These are phyloP conservation scores for Pediacus dermestoides DNA, from an alignment of 2,888 invertebrate species.

Conservation along the genomic window DNA sequence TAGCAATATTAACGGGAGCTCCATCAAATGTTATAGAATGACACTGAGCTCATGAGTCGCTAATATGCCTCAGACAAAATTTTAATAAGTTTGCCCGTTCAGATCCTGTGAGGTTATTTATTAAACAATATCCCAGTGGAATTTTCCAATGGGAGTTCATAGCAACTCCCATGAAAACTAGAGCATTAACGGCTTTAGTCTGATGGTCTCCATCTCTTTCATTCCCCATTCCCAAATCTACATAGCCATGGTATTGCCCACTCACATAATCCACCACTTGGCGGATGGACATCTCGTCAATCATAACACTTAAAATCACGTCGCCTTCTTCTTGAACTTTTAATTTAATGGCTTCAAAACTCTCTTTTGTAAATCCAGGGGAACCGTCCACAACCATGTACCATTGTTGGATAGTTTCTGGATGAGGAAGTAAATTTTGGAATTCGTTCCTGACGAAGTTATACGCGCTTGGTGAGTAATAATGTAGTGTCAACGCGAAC, in stretches of 20 bases:
- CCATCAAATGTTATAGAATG: slow-evolving; percentile 26
- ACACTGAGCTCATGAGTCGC: no score
- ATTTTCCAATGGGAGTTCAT: slow-evolving; percentile 1
- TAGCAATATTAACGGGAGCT: slow-evolving; percentile 18
- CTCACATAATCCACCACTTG: neutral
- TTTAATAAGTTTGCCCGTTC: neutral
- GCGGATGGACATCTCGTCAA: slow-evolving; percentile 14
- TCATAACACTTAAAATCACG: slow-evolving; percentile 3
- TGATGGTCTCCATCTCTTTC: neutral
- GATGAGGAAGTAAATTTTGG: slow-evolving; percentile 16
- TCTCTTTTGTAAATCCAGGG: slow-evolving; percentile 17
- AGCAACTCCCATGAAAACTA: neutral
- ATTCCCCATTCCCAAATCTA: neutral
- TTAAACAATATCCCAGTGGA: neutral
- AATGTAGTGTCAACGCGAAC: slow-evolving; percentile 20
- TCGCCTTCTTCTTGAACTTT: slow-evolving; percentile 2
- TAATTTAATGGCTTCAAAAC: slow-evolving; percentile 10
- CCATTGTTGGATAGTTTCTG: slow-evolving; percentile 18
- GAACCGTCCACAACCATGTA: slow-evolving; percentile 16
- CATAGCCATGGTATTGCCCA: neutral
- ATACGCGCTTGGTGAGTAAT: slow-evolving; percentile 21
- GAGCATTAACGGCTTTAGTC: neutral
- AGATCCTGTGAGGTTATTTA: neutral
- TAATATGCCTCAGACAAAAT: neutral
- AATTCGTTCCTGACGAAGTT: slow-evolving; percentile 17